Evolutionary conservation across 1,140 invertebrate genomes (phyloP).

Genomic region (Diachasmimorpha longicaudata): DNA sequence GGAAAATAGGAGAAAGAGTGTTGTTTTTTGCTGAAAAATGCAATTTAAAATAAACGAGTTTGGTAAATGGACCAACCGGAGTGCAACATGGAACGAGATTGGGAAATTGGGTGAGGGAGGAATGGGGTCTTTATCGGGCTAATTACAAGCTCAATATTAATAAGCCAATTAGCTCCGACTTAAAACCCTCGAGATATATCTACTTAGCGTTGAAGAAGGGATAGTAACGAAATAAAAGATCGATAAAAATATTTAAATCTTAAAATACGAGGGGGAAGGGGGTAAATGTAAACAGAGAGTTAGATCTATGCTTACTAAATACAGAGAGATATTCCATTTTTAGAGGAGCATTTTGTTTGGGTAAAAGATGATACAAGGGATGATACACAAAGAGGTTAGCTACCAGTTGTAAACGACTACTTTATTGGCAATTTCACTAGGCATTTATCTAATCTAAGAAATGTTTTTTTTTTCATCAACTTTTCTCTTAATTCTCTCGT

Average conservation of each 20-base stretch:
- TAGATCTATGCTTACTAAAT: constrained; percentile 21
- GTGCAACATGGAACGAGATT: constrained; percentile 40
- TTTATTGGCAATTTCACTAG: constrained; percentile 63
- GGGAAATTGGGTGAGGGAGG: not conserved
- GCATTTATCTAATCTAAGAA: constrained; percentile 58
- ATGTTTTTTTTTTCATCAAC: not conserved
- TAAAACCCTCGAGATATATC: not conserved
- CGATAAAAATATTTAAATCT: constrained; percentile 20
- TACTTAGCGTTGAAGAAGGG: constrained; percentile 11
- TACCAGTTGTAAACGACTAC: constrained; percentile 62
- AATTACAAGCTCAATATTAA: constrained; percentile 51
- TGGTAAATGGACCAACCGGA: constrained; percentile 40
- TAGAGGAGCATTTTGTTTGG: not conserved
- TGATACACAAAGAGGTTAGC: constrained; percentile 62
- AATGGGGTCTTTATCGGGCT: constrained; percentile 38
- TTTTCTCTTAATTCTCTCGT: not conserved
- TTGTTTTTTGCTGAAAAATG: not conserved
- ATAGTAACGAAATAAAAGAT: constrained; percentile 12
- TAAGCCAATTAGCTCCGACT: constrained; percentile 45
- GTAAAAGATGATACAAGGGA: constrained; percentile 38
- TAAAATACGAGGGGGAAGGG: constrained; percentile 18
- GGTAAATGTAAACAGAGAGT: not conserved
- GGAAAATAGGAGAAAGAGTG: not conserved
- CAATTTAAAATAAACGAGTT: constrained; percentile 27
- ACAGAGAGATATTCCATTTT: constrained; percentile 8